Evolutionary conservation across 2,888 invertebrate species (phyloP).

Genomic region (Strigamia crassipes): DNA sequence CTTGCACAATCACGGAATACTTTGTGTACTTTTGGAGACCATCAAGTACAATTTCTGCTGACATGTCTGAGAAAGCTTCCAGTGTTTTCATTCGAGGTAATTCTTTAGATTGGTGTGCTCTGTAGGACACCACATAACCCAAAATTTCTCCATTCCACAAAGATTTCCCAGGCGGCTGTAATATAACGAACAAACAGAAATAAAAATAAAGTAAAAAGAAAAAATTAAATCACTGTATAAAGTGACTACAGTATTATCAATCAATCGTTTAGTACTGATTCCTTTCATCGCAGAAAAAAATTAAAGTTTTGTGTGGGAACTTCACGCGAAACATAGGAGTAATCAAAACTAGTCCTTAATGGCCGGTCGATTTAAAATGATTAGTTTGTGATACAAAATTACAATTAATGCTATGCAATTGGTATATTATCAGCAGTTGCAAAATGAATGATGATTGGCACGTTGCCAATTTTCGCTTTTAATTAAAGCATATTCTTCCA

Average conservation of each 20-base stretch:
- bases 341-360: too few species aligned
- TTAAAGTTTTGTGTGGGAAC: too few species aligned
- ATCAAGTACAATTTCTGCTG: slow-evolving; percentile 33
- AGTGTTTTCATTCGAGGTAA: slow-evolving; percentile 22
- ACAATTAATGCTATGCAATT: not conserved
- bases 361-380: not conserved
- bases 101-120: slow-evolving; percentile 44
- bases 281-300: too few species aligned
- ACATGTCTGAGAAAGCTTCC: slow-evolving; percentile 39
- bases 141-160: slow-evolving; percentile 48
- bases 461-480: slow-evolving; percentile 1
- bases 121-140: slow-evolving; percentile 48
- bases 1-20: slow-evolving; percentile 53
- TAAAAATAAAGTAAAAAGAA: not conserved
- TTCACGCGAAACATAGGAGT: too few species aligned
- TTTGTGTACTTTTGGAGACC: slow-evolving; percentile 51
- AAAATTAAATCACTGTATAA: not conserved
- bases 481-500: not conserved
- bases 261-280: too few species aligned
- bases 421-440: not conserved
- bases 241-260: not conserved
- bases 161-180: slow-evolving; percentile 46
- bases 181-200: slow-evolving; percentile 42
- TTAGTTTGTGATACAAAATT: slow-evolving; percentile 4
- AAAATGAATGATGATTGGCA: slow-evolving; percentile 15